These are phyloP conservation scores for Hetaerina titia DNA, from an alignment of 2,888 invertebrate genomes.

Conservation along the genomic window DNA sequence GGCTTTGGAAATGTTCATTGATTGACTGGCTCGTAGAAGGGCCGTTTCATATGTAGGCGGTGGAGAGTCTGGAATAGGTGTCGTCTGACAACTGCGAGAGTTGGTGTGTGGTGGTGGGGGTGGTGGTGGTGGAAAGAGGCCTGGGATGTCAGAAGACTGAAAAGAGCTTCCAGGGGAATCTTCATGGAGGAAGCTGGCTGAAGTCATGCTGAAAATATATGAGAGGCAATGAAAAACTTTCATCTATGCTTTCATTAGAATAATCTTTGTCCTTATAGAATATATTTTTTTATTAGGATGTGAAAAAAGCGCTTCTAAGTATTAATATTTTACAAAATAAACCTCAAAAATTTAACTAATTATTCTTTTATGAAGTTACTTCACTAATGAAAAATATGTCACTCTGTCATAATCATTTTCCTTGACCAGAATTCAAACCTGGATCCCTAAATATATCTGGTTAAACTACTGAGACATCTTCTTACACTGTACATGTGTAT, in stretches of 20 bases:
- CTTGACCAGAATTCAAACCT: too few species aligned
- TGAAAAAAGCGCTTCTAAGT: not conserved
- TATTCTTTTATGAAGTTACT: too few species aligned
- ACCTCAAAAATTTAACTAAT: too few species aligned
- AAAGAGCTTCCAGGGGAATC: conserved; percentile 34
- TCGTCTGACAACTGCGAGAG: conserved; percentile 71
- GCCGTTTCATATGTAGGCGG: conserved; percentile 72
- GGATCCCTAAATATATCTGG: too few species aligned
- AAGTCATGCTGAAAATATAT: conserved; percentile 45
- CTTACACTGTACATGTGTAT: too few species aligned
- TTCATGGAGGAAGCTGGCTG: not conserved
- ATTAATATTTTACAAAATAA: too few species aligned
- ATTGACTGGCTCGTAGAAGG: conserved; percentile 49
- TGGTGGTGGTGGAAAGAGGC: conserved; percentile 10
- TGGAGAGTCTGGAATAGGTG: conserved; percentile 72
- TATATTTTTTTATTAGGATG: not conserved
- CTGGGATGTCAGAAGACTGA: not conserved
- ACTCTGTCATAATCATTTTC: too few species aligned
- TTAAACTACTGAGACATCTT: too few species aligned
- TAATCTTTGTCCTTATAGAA: not conserved
- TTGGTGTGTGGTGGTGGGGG: conserved; percentile 63
- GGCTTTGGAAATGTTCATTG: conserved; percentile 20
- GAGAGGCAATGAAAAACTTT: not conserved
- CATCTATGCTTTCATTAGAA: not conserved
- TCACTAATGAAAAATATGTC: too few species aligned